Conservation (phyloP, 1,140 invertebrate genomes). For the Philopotamus ludificatus region DNA sequence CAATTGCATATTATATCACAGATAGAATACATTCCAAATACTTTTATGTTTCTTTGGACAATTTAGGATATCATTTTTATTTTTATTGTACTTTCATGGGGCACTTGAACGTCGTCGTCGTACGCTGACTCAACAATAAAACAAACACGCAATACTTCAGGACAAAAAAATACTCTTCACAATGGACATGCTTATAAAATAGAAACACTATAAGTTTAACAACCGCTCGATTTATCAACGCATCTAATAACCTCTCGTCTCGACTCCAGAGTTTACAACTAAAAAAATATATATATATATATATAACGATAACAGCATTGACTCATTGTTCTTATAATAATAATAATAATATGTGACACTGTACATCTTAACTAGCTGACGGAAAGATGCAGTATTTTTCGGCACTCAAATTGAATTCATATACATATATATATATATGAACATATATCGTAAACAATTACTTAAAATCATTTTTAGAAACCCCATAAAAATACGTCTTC, state of each 20-base stretch:
- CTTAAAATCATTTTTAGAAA: constrained; percentile 37
- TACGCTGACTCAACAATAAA: constrained; percentile 22
- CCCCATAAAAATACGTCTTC: constrained; percentile 50
- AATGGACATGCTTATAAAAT: constrained; percentile 34
- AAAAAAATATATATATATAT: constrained; percentile 43
- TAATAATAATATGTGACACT: constrained; percentile 40
- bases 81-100: constrained; percentile 42
- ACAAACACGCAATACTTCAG: constrained; percentile 33
- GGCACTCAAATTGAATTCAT: constrained; percentile 37
- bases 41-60: constrained; percentile 54
- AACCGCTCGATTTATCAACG: constrained; percentile 35
- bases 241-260: constrained; percentile 28
- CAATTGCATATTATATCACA: constrained; percentile 58
- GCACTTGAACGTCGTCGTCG: constrained; percentile 39
- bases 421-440: no score
- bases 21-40: constrained; percentile 45
- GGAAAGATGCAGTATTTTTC: constrained; percentile 31
- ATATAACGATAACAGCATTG: constrained; percentile 39
- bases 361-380: constrained; percentile 35
- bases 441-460: constrained; percentile 36
- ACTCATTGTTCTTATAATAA: constrained; percentile 42
- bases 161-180: constrained; percentile 20
- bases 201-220: constrained; percentile 26
- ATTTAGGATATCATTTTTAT: constrained; percentile 45
- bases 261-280: constrained; percentile 35